Percentiles rank a stretch among this genome's conserved stretches.
Conservation (phyloP, 2,113 vertebrate species). For the Crotophaga sulcirostris region DNA sequence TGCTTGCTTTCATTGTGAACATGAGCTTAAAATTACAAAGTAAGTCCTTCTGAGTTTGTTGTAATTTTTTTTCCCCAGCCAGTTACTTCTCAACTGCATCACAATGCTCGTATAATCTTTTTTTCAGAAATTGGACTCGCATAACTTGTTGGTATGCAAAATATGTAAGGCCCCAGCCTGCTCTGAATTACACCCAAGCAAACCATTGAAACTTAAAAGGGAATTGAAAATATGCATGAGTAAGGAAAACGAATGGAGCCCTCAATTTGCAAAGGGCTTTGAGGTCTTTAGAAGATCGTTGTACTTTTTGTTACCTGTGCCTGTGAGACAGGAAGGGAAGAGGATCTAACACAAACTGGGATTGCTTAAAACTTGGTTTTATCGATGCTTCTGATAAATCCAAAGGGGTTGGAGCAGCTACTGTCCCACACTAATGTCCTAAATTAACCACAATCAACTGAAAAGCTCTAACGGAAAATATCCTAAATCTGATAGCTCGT, state of each 20-base stretch:
- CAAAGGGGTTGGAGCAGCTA: neutral
- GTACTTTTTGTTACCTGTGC: neutral
- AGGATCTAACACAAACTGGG: neutral
- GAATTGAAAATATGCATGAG: constrained; percentile 44
- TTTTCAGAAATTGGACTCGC: neutral
- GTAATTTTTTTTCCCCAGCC: neutral
- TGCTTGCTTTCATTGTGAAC: neutral
- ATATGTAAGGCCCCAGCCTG: constrained; percentile 30
- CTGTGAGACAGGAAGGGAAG: neutral
- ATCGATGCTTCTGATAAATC: neutral
- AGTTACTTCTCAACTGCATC: neutral
- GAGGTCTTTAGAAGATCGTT: neutral
- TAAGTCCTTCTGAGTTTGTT: neutral
- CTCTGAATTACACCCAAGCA: constrained; percentile 40
- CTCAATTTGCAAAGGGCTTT: neutral
- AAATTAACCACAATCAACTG: neutral
- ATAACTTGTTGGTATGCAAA: constrained; percentile 39
- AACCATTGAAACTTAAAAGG: constrained; percentile 11
- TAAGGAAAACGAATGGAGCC: neutral
- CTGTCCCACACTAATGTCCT: neutral
- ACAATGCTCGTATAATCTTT: neutral
- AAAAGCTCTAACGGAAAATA: neutral
- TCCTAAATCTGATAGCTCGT: neutral
- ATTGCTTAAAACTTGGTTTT: neutral
- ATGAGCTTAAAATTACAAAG: neutral